A percentile compares a stretch with the other conserved stretches of the same genome.
Conservation (phyloP, 2,113 vertebrate species). For the Embiotoca jacksoni region DNA sequence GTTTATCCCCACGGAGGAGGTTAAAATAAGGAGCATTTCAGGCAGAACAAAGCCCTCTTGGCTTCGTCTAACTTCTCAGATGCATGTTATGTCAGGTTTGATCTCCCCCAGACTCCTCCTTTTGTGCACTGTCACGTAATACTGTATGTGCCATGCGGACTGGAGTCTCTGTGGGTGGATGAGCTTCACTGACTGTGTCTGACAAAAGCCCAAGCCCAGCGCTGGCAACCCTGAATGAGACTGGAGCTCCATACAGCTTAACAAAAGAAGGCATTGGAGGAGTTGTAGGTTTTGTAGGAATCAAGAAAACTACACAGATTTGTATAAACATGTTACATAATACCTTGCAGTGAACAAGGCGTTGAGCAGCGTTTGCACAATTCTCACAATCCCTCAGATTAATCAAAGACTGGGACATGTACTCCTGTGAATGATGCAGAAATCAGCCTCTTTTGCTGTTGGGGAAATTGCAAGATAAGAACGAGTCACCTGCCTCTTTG, state of each 20-base stretch:
- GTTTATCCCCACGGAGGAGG: slow-evolving; percentile 22
- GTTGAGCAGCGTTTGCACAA: slow-evolving; percentile 14
- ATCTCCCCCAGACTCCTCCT: slow-evolving; percentile 33
- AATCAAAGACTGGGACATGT: slow-evolving; percentile 21
- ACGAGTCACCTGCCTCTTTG: slow-evolving; percentile 1
- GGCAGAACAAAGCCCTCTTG: slow-evolving; percentile 28
- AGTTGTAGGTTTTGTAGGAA: slow-evolving; percentile 41
- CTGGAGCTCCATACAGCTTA: slow-evolving; percentile 35
- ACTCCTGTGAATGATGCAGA: slow-evolving; percentile 6
- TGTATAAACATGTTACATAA: slow-evolving; percentile 74
- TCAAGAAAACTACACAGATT: slow-evolving; percentile 35
- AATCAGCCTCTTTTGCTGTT: slow-evolving; percentile 21
- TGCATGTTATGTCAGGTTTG: slow-evolving; percentile 37
- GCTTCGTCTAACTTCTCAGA: slow-evolving; percentile 57
- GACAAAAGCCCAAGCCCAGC: slow-evolving; percentile 37
- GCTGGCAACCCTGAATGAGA: slow-evolving; percentile 58
- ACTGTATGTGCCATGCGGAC: slow-evolving; percentile 47
- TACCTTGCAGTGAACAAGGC: slow-evolving; percentile 14
- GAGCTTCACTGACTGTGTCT: slow-evolving; percentile 60
- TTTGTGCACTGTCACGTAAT: slow-evolving; percentile 52
- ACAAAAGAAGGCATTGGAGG: slow-evolving; percentile 42
- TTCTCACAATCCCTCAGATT: slow-evolving; percentile 10
- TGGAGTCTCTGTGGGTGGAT: slow-evolving; percentile 67
- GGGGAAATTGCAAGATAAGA: slow-evolving; percentile 22
- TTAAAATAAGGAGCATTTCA: slow-evolving; percentile 30